These are phyloP conservation scores for Drosophila bipectinata DNA, from an alignment of 1,140 invertebrate genomes.

Conservation along the genomic window DNA sequence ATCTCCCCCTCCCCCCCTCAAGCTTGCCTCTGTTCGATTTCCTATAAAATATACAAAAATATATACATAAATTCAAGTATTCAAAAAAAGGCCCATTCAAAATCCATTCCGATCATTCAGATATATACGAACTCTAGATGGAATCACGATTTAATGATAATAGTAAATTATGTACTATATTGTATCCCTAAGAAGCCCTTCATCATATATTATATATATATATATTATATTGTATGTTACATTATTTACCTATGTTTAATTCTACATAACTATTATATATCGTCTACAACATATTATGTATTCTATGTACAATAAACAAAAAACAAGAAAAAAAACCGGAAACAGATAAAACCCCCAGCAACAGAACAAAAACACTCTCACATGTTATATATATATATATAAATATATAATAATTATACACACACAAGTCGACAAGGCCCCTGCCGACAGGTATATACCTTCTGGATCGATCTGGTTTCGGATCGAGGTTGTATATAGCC, in stretches of 20 bases:
- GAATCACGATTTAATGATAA: constrained; percentile 34
- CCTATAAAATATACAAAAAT: background rate
- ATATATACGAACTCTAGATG: constrained; percentile 36
- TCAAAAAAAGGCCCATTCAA: constrained; percentile 9
- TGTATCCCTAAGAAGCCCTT: constrained; percentile 44
- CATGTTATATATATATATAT: constrained; percentile 63
- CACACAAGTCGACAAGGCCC: constrained; percentile 6
- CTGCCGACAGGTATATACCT: background rate
- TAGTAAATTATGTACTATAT: constrained; percentile 63
- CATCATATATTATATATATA: constrained; percentile 48
- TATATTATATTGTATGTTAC: constrained; percentile 47
- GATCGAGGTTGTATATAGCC: background rate
- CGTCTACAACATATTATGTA: constrained; percentile 45
- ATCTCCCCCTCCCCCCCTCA: constrained; percentile 1
- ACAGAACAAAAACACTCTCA: constrained; percentile 43
- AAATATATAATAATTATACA: constrained; percentile 33
- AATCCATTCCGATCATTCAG: constrained; percentile 1
- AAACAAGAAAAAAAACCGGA: background rate
- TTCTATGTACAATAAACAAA: constrained; percentile 64
- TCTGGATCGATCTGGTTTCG: background rate
- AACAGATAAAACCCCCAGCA: constrained; percentile 3
- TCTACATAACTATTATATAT: constrained; percentile 51
- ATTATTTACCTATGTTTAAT: constrained; percentile 67
- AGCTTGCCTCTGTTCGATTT: constrained; percentile 7
- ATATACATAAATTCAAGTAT: constrained; percentile 2